These are phyloP conservation scores for Phaonia tiefii DNA, from an alignment of 2,888 invertebrate species.

Conservation along the genomic window DNA sequence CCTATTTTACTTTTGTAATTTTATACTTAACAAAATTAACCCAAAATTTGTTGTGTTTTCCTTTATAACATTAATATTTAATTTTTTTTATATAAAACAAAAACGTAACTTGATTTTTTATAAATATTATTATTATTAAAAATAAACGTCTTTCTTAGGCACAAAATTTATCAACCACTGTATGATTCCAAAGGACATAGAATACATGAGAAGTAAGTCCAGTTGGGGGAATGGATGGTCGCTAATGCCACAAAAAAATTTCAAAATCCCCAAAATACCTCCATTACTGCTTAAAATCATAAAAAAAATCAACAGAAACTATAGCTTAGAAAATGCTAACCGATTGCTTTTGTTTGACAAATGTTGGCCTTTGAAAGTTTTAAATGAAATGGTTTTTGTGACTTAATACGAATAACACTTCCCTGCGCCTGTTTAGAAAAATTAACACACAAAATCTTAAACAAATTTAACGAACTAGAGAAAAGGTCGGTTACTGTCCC, in stretches of 20 bases:
- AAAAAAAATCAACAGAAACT: neutral
- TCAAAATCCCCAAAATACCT: conserved; percentile 19
- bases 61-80: conserved; percentile 51
- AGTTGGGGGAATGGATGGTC: conserved; percentile 63
- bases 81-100: no score
- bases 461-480: conserved; percentile 30
- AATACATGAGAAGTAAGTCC: conserved; percentile 79
- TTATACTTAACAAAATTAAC: conserved; percentile 28
- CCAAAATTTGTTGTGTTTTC: conserved; percentile 37
- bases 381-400: neutral
- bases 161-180: conserved; percentile 79
- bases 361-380: neutral
- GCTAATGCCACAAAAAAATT: conserved; percentile 30
- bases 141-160: conserved; percentile 72
- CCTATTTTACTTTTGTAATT: conserved; percentile 60
- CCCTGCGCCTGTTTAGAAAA: neutral
- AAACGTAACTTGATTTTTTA: no score
- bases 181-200: conserved; percentile 80
- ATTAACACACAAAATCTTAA: conserved; percentile 65
- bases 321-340: conserved; percentile 50
- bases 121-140: conserved; percentile 56
- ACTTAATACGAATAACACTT: neutral
- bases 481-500: no score
- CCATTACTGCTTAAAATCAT: neutral
- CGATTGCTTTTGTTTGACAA: conserved; percentile 58